These are phyloP conservation scores for Autographa gamma DNA, from an alignment of 2,888 invertebrate genomes.

Conservation along the genomic window DNA sequence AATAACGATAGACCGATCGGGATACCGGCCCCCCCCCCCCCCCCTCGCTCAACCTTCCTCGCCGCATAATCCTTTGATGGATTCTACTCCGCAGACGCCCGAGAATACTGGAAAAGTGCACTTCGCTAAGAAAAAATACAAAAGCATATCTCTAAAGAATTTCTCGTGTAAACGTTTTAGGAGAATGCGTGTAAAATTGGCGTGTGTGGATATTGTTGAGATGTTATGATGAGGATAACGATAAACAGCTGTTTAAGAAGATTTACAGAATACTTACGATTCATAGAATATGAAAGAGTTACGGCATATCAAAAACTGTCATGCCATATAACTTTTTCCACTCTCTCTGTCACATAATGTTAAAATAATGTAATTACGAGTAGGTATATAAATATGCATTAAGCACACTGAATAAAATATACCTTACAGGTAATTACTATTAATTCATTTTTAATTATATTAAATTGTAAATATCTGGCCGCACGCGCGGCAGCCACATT, in stretches of 20 bases:
- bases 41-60: constrained; percentile 30
- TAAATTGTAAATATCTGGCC: constrained; percentile 38
- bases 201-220: constrained; percentile 11
- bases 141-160: constrained; percentile 46
- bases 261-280: neutral
- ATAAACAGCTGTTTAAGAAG: neutral
- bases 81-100: constrained; percentile 74
- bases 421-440: constrained; percentile 14
- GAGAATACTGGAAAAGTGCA: constrained; percentile 81
- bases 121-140: constrained; percentile 72
- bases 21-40: constrained; percentile 70
- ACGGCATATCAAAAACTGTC: neutral
- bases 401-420: neutral
- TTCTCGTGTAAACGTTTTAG: constrained; percentile 34
- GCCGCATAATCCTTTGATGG: constrained; percentile 86
- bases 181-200: constrained; percentile 23
- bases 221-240: neutral
- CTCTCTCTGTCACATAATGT: too few relatives aligned
- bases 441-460: constrained; percentile 41
- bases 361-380: neutral
- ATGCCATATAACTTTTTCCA: neutral
- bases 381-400: neutral
- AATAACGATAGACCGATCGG: constrained; percentile 81
- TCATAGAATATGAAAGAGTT: neutral
- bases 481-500: constrained; percentile 25